Conservation (phyloP, 2,888 invertebrate species). For the Ceraclea dissimilis region DNA sequence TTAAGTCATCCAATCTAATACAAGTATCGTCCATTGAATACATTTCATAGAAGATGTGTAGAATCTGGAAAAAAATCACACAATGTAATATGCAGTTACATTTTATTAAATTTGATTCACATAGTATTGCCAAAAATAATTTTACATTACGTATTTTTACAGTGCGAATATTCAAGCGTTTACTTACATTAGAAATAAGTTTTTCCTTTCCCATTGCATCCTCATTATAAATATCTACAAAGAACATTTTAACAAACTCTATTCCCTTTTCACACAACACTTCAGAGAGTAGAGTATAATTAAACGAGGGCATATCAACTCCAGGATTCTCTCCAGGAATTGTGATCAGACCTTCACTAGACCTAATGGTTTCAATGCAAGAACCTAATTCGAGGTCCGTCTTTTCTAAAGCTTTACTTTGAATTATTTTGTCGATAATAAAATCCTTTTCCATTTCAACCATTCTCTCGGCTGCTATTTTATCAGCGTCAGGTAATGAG, state of each 20-base stretch:
- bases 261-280: neutral
- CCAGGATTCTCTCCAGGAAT: constrained; percentile 20
- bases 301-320: constrained; percentile 3
- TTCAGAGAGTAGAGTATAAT: neutral
- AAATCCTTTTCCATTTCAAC: constrained; percentile 4
- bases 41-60: constrained; percentile 7
- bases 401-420: constrained; percentile 1
- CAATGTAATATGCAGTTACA: neutral
- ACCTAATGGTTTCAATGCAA: constrained; percentile 8
- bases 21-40: constrained; percentile 1
- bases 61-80: neutral
- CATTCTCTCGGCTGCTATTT: constrained; percentile 8
- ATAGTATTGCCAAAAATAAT: too few species aligned
- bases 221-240: constrained; percentile 7
- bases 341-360: neutral
- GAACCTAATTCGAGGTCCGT: constrained; percentile 6
- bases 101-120: too few species aligned
- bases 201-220: neutral
- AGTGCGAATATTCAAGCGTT: too few species aligned
- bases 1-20: constrained; percentile 6
- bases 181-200: neutral
- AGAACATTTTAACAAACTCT: constrained; percentile 4
- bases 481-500: constrained; percentile 9
- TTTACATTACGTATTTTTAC: too few species aligned
- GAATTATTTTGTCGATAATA: constrained; percentile 2